These are phyloP conservation scores for Caretta caretta DNA, from an alignment of 2,113 vertebrate species.

Conservation along the genomic window DNA sequence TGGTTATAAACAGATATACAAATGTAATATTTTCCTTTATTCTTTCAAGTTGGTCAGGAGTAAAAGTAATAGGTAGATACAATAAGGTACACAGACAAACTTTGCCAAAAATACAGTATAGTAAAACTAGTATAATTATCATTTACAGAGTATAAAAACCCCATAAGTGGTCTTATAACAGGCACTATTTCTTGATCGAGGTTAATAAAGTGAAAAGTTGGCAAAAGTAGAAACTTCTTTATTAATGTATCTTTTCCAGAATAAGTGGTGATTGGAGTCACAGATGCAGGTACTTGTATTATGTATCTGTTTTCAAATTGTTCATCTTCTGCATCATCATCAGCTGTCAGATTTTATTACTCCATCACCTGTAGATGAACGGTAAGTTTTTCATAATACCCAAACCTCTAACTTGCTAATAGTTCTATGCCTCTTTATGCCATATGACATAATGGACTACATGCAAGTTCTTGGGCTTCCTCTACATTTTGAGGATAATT, in stretches of 20 bases:
- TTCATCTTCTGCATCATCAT: constrained; percentile 21
- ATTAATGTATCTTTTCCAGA: neutral
- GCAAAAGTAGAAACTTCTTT: neutral
- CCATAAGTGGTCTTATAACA: neutral
- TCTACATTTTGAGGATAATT: neutral
- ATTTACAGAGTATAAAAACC: neutral
- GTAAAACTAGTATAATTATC: rapidly evolving
- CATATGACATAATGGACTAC: neutral
- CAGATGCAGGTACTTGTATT: rapidly evolving
- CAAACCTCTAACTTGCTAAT: neutral
- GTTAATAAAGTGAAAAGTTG: neutral
- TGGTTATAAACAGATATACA: neutral
- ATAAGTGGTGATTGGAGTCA: neutral
- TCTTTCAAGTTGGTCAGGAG: neutral
- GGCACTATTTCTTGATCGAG: neutral
- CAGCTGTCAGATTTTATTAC: neutral
- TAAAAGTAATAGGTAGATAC: neutral
- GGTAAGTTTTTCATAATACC: neutral
- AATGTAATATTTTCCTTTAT: neutral
- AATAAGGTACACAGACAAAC: neutral
- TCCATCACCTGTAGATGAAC: neutral
- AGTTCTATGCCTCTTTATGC: neutral
- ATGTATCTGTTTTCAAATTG: neutral
- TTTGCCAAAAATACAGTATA: neutral
- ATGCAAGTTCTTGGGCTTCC: neutral